Base-by-base conservation (phyloP, 2,888 invertebrate species). In the Drymonia ruficornis region DNA sequence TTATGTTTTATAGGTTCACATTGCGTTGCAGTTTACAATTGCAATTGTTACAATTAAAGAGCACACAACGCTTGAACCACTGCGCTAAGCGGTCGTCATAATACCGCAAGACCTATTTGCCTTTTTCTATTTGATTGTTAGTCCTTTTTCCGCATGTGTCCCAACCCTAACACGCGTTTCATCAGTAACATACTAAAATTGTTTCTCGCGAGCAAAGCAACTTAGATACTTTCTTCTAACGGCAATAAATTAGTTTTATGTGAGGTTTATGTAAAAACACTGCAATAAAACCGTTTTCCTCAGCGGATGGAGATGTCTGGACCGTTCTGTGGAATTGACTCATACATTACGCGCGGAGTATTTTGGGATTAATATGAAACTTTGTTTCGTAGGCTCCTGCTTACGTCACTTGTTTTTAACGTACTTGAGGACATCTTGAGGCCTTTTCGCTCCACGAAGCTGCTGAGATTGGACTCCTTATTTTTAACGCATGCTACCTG, bases 221-320 rank as follows among this genome's bases (percentile, higher is more conserved):
- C 55, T 58, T 59, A 56, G 52, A 56, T 55, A 63, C 65, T 67
- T 56, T 61, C 55, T 57, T 59, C 60, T 67, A 57, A 56, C 61
- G 57, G 70, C 67, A 51, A 86, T 87, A 86, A 86, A 86, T 86
- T 84, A 81, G 78, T 76, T 85, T 87, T 85, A 87, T 84, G 82
- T 62, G 77, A 70, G 78, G 70, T 82, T 85, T 84, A 86, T 86
- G 86, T 84, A 84, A 86, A 85, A 84, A 83, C 78, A 83, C 52
- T 65, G 81, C 78, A 81, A 86, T 86, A 86, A 86, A 83, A 84
- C 68, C 75, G 76, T 78, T 77, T 80, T 67, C 72, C 70, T 66
- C 60, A 60, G 62, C 62, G 70, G 70, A 83, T 80, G 76, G 77
- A 81, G 80, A 77, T 65, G 76, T 70, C 62, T 59, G 61, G 59